These are phyloP conservation scores for Hyperopisus bebe DNA, from an alignment of 2,113 vertebrate genomes.

Conservation along the genomic window DNA sequence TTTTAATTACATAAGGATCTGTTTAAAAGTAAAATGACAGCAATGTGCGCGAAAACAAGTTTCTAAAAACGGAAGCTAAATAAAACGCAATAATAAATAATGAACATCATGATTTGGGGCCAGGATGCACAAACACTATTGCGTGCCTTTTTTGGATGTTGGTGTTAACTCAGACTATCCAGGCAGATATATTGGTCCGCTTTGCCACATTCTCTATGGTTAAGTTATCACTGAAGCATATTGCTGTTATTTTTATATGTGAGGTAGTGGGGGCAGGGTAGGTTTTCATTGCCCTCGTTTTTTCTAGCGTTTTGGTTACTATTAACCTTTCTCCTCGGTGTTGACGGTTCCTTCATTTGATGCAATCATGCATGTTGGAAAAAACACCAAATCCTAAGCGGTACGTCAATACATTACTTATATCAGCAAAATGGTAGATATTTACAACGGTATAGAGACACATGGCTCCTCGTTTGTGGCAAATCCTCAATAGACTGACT, in stretches of 20 bases:
- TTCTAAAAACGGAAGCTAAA: neutral
- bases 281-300: neutral
- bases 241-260: neutral
- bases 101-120: neutral
- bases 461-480: neutral
- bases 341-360: neutral
- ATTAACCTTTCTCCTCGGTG: neutral
- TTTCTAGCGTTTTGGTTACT: neutral
- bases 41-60: neutral
- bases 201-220: neutral
- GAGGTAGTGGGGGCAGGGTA: constrained; percentile 13
- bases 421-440: neutral
- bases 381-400: neutral
- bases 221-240: constrained; percentile 6
- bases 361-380: neutral
- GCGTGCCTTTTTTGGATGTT: neutral
- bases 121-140: neutral
- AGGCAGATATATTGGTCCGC: neutral
- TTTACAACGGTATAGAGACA: neutral
- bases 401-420: neutral
- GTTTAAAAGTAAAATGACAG: neutral
- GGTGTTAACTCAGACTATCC: neutral
- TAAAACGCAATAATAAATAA: neutral
- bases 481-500: neutral
- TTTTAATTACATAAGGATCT: neutral